phyloP scores from a whole-genome alignment of 2,113 vertebrate genomes.

The Eulemur macaco region DNA sequence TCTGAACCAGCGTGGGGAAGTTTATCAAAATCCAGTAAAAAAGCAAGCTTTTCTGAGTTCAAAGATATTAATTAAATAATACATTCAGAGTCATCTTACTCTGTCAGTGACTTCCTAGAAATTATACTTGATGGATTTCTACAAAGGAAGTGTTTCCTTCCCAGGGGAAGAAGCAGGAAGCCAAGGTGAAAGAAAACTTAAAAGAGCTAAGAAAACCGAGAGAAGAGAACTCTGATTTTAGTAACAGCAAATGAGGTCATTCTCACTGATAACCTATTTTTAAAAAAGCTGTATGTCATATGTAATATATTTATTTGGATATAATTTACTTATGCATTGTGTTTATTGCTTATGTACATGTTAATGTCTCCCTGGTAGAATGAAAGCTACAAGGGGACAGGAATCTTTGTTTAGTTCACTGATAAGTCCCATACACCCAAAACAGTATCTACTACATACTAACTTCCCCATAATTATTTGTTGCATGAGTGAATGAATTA shows the following conservation, averaged over 20 bases:
- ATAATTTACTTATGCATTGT: neutral
- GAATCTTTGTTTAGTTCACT: neutral
- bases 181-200: neutral
- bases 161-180: neutral
- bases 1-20: neutral
- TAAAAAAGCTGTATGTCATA: neutral
- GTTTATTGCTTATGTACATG: neutral
- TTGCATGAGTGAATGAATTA: neutral
- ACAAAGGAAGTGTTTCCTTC: neutral
- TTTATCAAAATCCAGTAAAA: slow-evolving; percentile 12
- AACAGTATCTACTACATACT: neutral
- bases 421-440: neutral
- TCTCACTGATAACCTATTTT: neutral
- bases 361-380: neutral
- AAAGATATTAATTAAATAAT: slow-evolving; percentile 27
- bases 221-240: neutral
- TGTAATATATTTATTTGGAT: neutral
- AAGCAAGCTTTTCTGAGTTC: neutral
- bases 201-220: neutral
- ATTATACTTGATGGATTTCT: neutral
- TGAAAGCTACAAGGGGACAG: neutral
- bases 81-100: neutral
- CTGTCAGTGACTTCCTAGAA: neutral
- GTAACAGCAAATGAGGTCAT: neutral
- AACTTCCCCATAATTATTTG: neutral